Evolutionary conservation across 2,113 vertebrate species (phyloP).

Genomic region (Fulica atra): DNA sequence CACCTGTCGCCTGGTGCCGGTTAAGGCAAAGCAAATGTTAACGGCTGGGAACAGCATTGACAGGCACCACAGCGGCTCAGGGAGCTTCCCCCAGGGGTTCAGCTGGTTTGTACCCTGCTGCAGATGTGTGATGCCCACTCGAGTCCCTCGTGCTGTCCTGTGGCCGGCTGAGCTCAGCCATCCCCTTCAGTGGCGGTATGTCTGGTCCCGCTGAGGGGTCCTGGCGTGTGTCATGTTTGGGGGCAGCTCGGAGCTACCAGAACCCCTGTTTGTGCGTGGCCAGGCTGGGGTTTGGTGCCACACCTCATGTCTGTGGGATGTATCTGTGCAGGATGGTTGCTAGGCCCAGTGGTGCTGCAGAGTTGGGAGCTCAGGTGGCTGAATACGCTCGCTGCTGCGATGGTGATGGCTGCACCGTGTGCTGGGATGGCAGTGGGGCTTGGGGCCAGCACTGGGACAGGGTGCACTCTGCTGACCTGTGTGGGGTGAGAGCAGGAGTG

Average conservation of each 20-base stretch:
- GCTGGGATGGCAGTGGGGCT: background rate
- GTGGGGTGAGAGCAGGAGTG: background rate
- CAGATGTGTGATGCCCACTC: rapidly evolving
- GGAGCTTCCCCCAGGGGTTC: background rate
- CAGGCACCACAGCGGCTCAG: background rate
- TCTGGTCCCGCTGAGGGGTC: background rate
- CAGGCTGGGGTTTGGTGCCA: background rate
- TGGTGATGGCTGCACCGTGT: background rate
- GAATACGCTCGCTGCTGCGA: rapidly evolving
- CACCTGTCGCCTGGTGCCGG: background rate
- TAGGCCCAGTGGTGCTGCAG: rapidly evolving
- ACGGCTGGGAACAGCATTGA: background rate
- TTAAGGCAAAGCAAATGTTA: background rate
- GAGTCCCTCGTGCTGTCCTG: background rate
- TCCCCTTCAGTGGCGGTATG: background rate
- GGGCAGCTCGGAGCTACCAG: background rate
- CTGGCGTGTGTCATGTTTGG: background rate
- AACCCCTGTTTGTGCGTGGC: background rate
- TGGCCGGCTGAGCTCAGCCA: rapidly evolving
- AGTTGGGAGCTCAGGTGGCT: background rate
- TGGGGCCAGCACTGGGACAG: rapidly evolving
- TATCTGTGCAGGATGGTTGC: background rate
- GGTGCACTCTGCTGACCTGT: background rate
- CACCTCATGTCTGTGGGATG: rapidly evolving
- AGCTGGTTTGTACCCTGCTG: rapidly evolving